Base-by-base conservation (phyloP, 1,140 invertebrate genomes). In the Schmidtea mediterranea region DNA sequence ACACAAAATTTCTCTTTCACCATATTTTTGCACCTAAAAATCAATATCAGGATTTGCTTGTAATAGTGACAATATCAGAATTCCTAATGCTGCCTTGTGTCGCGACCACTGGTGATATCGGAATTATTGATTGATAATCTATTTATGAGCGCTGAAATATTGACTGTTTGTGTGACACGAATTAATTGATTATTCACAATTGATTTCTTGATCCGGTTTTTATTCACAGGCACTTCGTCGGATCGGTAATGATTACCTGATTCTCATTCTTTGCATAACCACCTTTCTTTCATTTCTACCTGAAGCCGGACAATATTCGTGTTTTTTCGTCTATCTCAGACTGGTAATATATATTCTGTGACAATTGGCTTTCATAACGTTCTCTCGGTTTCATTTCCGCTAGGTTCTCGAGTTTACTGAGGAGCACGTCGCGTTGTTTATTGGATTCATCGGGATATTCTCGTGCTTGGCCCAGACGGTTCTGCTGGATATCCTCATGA, bases 321-420 rank as follows among this genome's bases (percentile, higher is more conserved):
- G 89, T 69, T 95, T 98, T 69, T 97, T 98, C 71, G 89, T 98
- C 55, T 98, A 98, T 69, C 74, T 98, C 41, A 86, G 83, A 71
- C 72, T 97, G 57, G 86, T 77, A 62, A 67, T 71, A 40, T 15
- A 6, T 40, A 21, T 21, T 40, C 15, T 40, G 8, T 40, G 3
- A 9, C 36, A 37, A 15, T 40, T 6, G 39, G 39, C 15, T 40
- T 40, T 40, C 19, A 40, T 40, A 6, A 40, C 15, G n/a, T 32
- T n/a, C n/a, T n/a, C n/a, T n/a, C n/a, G n/a, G n/a, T n/a, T n/a
- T n/a, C n/a, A n/a, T n/a, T 32, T 32, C 10, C 10, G 10, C 3
- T 59, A 76, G 75, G 70, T 92, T 54, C 89, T 97, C 77, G 82
- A 81, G 52, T 98, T 97, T 68, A 79, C 78, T 56, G 78, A 77